Conservation (phyloP, 2,888 invertebrate species). For the Euproctis similis region DNA sequence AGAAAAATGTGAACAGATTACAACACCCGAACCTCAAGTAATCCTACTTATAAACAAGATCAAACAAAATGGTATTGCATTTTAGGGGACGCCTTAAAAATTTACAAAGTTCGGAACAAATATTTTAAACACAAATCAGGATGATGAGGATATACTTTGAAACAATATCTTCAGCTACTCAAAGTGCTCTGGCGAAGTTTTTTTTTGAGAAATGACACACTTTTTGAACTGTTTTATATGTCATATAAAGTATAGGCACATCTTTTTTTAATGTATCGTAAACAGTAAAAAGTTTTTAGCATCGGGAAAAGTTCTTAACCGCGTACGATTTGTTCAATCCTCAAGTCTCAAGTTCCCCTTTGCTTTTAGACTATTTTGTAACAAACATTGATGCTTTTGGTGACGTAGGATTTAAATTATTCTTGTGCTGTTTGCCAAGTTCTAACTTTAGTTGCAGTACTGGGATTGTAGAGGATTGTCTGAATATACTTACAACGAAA, state of each 20-base stretch:
- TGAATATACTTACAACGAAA: too few relatives aligned
- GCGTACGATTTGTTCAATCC: conserved; percentile 17
- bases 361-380: conserved; percentile 9
- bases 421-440: conserved; percentile 15
- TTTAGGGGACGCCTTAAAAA: conserved; percentile 15
- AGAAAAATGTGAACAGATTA: conserved; percentile 10
- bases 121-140: too few relatives aligned
- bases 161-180: too few relatives aligned
- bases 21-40: conserved; percentile 15
- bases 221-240: background rate
- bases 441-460: too few relatives aligned
- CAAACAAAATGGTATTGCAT: conserved; percentile 6
- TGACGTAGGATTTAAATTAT: conserved; percentile 16
- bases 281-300: conserved; percentile 1
- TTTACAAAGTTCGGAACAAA: conserved; percentile 11
- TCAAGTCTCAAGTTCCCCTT: conserved; percentile 13
- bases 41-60: conserved; percentile 12
- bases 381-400: conserved; percentile 11
- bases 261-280: conserved; percentile 4
- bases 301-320: conserved; percentile 10
- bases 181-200: too few relatives aligned
- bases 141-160: too few relatives aligned
- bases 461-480: too few relatives aligned
- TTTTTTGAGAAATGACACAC: too few relatives aligned
- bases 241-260: background rate